Conservation (phyloP, 2,113 vertebrate genomes). For the Myiopsitta monachus region DNA sequence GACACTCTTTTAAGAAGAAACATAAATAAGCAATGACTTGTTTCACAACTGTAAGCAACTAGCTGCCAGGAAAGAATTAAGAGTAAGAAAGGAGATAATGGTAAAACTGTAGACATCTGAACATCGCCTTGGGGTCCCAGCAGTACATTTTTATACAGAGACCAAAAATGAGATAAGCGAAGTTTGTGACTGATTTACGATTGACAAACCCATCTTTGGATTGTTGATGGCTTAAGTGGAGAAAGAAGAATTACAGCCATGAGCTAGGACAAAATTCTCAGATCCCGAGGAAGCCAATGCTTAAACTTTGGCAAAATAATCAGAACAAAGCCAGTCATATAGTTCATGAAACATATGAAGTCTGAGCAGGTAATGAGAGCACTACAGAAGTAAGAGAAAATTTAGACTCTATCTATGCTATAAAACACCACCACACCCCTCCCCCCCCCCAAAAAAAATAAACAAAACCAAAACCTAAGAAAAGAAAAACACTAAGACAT, state of each 20-base stretch:
- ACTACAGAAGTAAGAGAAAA: not conserved
- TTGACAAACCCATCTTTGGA: not conserved
- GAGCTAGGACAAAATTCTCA: not conserved
- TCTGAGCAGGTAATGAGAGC: not conserved
- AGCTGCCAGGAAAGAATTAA: not conserved
- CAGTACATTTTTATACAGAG: not conserved
- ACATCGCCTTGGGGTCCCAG: not conserved
- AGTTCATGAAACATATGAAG: not conserved
- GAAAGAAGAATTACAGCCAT: not conserved
- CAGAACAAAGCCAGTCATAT: not conserved
- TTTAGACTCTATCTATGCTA: not conserved
- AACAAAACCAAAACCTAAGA: not conserved
- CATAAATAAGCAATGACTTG: not conserved
- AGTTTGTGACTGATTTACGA: not conserved
- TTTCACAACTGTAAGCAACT: not conserved
- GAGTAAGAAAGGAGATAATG: not conserved
- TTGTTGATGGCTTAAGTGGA: not conserved
- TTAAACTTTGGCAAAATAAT: not conserved
- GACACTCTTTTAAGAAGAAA: not conserved
- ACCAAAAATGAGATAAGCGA: not conserved
- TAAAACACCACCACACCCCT: not conserved
- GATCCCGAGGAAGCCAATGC: not conserved
- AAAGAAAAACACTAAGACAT: not conserved
- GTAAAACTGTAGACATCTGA: not conserved
- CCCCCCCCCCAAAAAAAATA: accelerated